Evolutionary conservation across 2,797 vertebrate genomes (phyloP), one percentile per base, ranked within the genome.

Genomic region (Ctenopoma multispine): DNA sequence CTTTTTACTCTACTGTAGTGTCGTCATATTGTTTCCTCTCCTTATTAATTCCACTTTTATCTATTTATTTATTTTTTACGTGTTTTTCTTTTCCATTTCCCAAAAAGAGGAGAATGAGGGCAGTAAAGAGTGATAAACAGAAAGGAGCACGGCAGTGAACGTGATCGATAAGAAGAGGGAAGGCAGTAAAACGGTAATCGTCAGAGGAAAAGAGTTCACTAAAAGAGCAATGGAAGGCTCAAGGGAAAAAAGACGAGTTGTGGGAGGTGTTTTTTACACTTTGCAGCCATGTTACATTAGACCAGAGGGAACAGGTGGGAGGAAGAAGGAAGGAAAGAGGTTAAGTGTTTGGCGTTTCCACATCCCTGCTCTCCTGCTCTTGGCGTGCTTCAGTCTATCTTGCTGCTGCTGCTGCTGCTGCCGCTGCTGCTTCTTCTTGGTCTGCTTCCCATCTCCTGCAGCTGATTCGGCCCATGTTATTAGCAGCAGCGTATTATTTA

Each of bases 241-340:
- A 0, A 36, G 79, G 79, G 86, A 78, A 48, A n/a, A 41, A 48
- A 72, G 69, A 38, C 36, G 41, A 69, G 77, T 61, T 78, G 72
- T 55, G 12, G 61, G 63, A 76, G 62, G 51, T 64, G 79, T 83
- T 89, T 77, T 83, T 77, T 9, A 79, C 72, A 87, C 85, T 70
- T 84, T 36, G 57, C 77, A 70, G 63, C 24, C 43, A 77, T 81
- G 83, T 86, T 85, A 18, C 76, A 64, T 84, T 80, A 80, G 85
- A 85, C 86, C 63, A 58, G 56, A 75, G 80, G 44, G 71, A 87
- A 74, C 74, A 82, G 84, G 87, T 83, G 84, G 85, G 81, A 77
- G 77, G 80, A 76, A 43, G 21, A 51, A 47, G 38, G 46, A 54
- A 49, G 59, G 67, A 69, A 63, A 77, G 60, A 88, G 84, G 83